Base-by-base conservation (phyloP, 2,888 invertebrate genomes). In the Belgica antarctica region DNA sequence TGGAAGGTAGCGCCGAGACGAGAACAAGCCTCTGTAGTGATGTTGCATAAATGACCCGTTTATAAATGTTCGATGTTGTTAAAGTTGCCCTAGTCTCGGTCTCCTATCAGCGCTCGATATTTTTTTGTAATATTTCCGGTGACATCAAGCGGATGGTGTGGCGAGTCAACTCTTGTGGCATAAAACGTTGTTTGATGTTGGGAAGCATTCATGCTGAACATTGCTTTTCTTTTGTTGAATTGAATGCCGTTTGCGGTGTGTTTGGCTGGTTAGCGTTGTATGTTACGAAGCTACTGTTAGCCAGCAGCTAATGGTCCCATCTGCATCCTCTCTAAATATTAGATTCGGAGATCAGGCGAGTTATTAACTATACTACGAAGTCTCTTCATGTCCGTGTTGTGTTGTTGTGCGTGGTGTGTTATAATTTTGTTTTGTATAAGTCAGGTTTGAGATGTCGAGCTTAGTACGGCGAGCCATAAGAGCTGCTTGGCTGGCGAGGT, bases 401-500 rank as follows among this genome's bases (percentile, higher is more conserved):
- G 52, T 52, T 52, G 59, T 3, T 25, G 27, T 59, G 27, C 25
- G 3, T 24, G 59, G 2, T 27, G 25, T 59, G 27, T 24, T n/a
- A n/a, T n/a, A n/a, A n/a, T n/a, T 27, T 59, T 24, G 59, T 59
- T 59, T 7, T 19, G 8, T 5, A 27, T 59, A 27, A 27, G 59
- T 59, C 15, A 27, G 25, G n/a, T 19, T 24, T 25, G 25, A 25
- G 12, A 4, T 59, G 25, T 25, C 27, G 10, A 27, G 27, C 36
- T 72, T 73, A 73, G 70, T 71, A 74, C 68, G 74, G 73, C 41
- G 74, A 57, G 70, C 72, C 65, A 22, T 73, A 74, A 73, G 47
- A 70, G 72, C 72, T 73, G 78, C 46, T 15, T 84, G 85, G 82
- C 79, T 85, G 22, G 22, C 12, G 62, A 71, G 87, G 86, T 66